A percentile compares a stretch with the other conserved stretches of the same genome.
These are phyloP conservation scores for Tragelaphus scriptus DNA, from an alignment of 2,113 vertebrate species.

Conservation along the genomic window DNA sequence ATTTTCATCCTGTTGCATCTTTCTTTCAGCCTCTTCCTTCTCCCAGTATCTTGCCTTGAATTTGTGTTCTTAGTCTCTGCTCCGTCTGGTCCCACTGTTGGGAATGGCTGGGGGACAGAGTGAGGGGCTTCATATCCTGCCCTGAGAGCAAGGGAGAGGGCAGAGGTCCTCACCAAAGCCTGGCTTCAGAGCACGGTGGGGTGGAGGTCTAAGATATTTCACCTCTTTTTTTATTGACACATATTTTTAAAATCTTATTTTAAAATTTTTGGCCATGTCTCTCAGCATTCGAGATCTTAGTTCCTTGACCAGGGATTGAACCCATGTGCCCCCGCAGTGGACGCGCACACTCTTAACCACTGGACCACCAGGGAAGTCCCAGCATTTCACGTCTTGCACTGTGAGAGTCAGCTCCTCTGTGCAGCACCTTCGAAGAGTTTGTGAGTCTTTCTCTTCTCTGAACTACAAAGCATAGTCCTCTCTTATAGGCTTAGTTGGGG, in stretches of 20 bases:
- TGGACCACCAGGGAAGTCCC: neutral
- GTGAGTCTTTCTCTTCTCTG: neutral
- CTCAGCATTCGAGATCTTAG: neutral
- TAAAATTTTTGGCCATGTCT: neutral
- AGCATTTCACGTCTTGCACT: neutral
- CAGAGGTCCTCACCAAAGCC: neutral
- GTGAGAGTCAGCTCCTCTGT: neutral
- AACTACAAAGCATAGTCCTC: neutral
- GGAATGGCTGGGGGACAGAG: neutral
- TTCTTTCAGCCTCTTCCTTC: neutral
- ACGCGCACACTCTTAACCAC: neutral
- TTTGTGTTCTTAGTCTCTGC: neutral
- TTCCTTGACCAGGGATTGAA: neutral
- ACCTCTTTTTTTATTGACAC: neutral
- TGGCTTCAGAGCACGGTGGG: neutral
- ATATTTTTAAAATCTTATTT: neutral
- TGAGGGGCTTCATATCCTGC: neutral
- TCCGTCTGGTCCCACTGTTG: neutral
- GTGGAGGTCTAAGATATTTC: neutral
- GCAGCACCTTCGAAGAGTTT: neutral
- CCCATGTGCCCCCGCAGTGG: fast-evolving
- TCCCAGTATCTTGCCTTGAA: neutral
- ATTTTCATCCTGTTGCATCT: neutral
- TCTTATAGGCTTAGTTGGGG: neutral
- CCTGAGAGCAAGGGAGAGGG: neutral